Conservation (phyloP, 2,888 invertebrate genomes). For the Polyploca ridens region DNA sequence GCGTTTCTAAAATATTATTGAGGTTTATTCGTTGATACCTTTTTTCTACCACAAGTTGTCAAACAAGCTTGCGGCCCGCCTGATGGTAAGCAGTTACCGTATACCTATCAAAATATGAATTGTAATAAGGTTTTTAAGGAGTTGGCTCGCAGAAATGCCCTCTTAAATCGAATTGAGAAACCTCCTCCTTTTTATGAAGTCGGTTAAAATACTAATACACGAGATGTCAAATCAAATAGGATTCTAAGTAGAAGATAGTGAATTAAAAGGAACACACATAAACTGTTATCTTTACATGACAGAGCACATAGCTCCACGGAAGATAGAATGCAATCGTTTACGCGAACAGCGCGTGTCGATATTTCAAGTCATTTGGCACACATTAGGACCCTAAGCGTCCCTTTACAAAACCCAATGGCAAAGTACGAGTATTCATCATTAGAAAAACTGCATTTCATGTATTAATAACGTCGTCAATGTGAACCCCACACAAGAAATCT, state of each 20-base stretch:
- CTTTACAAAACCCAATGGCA: slow-evolving; percentile 37
- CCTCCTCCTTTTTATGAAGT: no score
- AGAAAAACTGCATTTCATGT: slow-evolving; percentile 82
- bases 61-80: no score
- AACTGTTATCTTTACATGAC: slow-evolving; percentile 19
- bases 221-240: neutral
- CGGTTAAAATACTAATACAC: no score
- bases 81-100: no score
- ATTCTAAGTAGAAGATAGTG: neutral
- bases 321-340: slow-evolving; percentile 32
- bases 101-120: no score
- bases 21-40: no score
- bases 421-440: slow-evolving; percentile 55
- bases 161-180: no score
- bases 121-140: no score
- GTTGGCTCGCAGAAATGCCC: no score
- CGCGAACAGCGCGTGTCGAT: slow-evolving; percentile 43
- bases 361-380: slow-evolving; percentile 64
- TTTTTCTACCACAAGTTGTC: no score
- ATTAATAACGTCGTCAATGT: slow-evolving; percentile 76
- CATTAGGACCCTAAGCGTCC: slow-evolving; percentile 54
- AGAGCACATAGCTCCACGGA: slow-evolving; percentile 28
- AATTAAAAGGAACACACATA: neutral
- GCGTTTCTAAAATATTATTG: no score
- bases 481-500: slow-evolving; percentile 73